Base-by-base conservation (phyloP, 2,113 vertebrate species). In the Castor canadensis region DNA sequence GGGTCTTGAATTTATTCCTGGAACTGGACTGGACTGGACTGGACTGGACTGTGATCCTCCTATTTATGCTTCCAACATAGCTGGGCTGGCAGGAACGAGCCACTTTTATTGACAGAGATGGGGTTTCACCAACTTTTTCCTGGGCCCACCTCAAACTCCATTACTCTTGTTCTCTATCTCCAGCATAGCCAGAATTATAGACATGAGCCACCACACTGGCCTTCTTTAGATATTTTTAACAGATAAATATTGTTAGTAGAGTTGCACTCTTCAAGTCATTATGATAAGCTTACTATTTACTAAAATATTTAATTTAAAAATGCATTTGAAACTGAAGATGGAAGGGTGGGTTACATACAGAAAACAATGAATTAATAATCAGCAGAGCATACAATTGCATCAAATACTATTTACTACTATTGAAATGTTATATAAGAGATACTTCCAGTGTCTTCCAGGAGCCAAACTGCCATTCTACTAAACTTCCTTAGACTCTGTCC, bases 301-400 rank as follows among this genome's bases (percentile, higher is more conserved):
- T n/a, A 45, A 88, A 83, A 0, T 54, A 79, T 67, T 94, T 77
- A 89, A 64, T 82, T 87, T 73, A 76, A 73, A 94, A 67, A 69
- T 58, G 9, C 40, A 1, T 64, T 49, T 77, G 24, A 87, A 75
- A 1, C 3, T 49, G 49, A 79, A 83, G 28, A 71, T 40, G 30
- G 22, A 88, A 94, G 20, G 58, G 19, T 49, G 16, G 49, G 9
- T 56, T 58, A 92, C 35, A 91, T 32, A 43, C 16, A 66, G 12
- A 17, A 56, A 43, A 73, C 3, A 35, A 69, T 15, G 87, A 24
- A 16, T 84, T 84, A 89, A 84, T 89, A 49, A 75, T 58, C 60
- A 89, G 32, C n/a, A 66, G 52, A 35, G 12, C 13, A 77, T 58
- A 69, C 17, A 76, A 24, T 20, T 17, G 35, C 30, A 71, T 40